Base-by-base conservation (phyloP, 2,797 vertebrate species). In the Perodicticus potto region DNA sequence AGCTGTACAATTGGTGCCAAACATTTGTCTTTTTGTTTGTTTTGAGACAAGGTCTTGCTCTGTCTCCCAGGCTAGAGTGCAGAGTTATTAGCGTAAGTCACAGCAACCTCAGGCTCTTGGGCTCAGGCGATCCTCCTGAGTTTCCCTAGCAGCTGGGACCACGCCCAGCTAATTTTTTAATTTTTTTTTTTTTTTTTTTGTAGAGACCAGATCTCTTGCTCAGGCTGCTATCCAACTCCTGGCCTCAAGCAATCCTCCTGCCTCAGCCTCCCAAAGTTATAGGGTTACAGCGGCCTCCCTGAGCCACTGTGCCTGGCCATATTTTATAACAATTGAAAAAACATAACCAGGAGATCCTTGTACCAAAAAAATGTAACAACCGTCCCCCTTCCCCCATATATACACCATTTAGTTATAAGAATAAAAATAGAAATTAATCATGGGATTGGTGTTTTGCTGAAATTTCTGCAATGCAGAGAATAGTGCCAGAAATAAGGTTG, bases 341-440 rank as follows among this genome's bases (percentile, higher is more conserved):
- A 55, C 65, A 70, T 34, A 49, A 49, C 25, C 1, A 29, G 29
- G 73, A 11, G 2, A 14, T 83, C 72, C 40, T 61, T 49, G 0
- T 59, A 29, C 7, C 77, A 16, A 29, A 61, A 61, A 73, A 12
- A 55, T 49, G 16, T 43, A 65, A 63, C 59, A 72, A 34, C 14
- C 2, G 0, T 29, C 27, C 29, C 20, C 20, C 29, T 27, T 16
- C 14, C 16, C 19, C 13, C 40, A 19, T 0, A 12, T 2, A 8
- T 4, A 80, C 8, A 6, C 69, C 70, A 45, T 25, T 57, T 2
- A 2, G 49, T 29, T 73, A 7, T 45, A 45, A 32, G 85, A 49
- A 17, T 19, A 25, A 27, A 53, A 67, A 13, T 2, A 63, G 29
- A 34, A 65, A 72, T 13, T 16, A 43, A n/a, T 59, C 61, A 65